Percentiles rank a stretch among this genome's conserved stretches.
These are phyloP conservation scores for Sphaerophoria rueppellii DNA, from an alignment of 2,888 invertebrate species.

Conservation along the genomic window DNA sequence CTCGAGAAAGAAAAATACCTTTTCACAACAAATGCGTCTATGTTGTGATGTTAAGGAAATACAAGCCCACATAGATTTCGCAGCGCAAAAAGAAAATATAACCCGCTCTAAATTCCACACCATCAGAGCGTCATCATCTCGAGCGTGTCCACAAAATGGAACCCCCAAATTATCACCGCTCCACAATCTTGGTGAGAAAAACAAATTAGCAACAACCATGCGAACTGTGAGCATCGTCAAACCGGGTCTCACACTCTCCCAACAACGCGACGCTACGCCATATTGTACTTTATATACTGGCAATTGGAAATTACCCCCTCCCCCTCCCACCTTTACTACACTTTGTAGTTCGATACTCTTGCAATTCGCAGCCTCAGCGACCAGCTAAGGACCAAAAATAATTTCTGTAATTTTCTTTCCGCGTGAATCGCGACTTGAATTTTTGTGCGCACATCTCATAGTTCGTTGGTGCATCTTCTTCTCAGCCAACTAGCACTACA, in stretches of 20 bases:
- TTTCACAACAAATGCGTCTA: constrained; percentile 3
- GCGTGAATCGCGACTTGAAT: constrained; percentile 66
- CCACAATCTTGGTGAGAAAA: constrained; percentile 68
- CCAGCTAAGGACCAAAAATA: constrained; percentile 45
- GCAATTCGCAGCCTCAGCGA: constrained; percentile 1
- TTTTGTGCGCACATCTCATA: constrained; percentile 38
- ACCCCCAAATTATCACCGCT: constrained; percentile 71
- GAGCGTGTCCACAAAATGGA: constrained; percentile 39
- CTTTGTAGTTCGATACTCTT: constrained; percentile 26
- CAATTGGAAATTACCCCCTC: constrained; percentile 54
- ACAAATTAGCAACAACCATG: constrained; percentile 73
- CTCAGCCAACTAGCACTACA: constrained; percentile 1
- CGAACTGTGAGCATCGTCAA: constrained; percentile 52
- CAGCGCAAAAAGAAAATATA: constrained; percentile 42
- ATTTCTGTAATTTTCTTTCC: constrained; percentile 71
- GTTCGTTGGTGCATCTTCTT: constrained; percentile 22
- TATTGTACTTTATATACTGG: constrained; percentile 30
- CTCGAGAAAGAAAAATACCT: neutral
- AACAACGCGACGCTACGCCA: neutral
- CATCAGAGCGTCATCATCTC: constrained; percentile 38
- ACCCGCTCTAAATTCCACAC: constrained; percentile 58
- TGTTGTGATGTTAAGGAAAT: neutral
- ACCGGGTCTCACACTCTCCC: constrained; percentile 36
- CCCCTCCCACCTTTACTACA: neutral
- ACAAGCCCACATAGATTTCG: neutral